Percentiles rank a stretch among this genome's conserved stretches.
Conservation (phyloP, 2,797 vertebrate genomes). For the Protonibea diacanthus region DNA sequence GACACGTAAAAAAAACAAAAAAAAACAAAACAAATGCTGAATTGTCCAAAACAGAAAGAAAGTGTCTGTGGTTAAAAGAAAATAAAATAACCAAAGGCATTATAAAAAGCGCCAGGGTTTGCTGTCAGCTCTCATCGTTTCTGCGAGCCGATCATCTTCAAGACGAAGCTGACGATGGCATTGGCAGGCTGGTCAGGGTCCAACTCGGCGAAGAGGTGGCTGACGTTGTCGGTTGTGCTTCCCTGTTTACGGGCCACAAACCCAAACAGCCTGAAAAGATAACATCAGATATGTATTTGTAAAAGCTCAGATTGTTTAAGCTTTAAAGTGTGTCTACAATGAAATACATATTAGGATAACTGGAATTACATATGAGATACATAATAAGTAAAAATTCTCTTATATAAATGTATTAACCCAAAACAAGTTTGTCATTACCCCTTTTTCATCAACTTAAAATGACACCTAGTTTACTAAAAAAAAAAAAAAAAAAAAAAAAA, state of each 20-base stretch:
- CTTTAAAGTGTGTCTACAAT: not conserved
- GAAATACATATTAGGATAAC: not conserved
- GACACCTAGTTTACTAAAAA: too few relatives aligned
- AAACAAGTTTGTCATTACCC: not conserved
- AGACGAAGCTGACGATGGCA: constrained; percentile 98
- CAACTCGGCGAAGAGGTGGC: constrained; percentile 97
- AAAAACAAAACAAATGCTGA: constrained; percentile 44
- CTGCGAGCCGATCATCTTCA: constrained; percentile 93
- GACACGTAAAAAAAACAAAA: constrained; percentile 37
- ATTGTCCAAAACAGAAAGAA: constrained; percentile 52
- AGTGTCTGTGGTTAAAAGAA: constrained; percentile 57
- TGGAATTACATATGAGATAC: too few relatives aligned
- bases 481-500: too few relatives aligned
- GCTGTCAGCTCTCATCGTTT: constrained; percentile 90
- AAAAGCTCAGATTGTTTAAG: not conserved
- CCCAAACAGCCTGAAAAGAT: constrained; percentile 91
- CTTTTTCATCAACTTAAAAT: not conserved
- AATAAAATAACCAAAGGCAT: constrained; percentile 65
- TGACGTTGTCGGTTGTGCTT: constrained; percentile 98
- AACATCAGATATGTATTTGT: not conserved
- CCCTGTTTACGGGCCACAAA: constrained; percentile 98
- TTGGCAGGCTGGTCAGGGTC: constrained; percentile 94
- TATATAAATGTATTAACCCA: not conserved
- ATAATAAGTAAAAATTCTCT: not conserved
- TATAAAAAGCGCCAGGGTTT: constrained; percentile 41